Conservation (phyloP, 2,888 invertebrate species). For the Erynnis tages region DNA sequence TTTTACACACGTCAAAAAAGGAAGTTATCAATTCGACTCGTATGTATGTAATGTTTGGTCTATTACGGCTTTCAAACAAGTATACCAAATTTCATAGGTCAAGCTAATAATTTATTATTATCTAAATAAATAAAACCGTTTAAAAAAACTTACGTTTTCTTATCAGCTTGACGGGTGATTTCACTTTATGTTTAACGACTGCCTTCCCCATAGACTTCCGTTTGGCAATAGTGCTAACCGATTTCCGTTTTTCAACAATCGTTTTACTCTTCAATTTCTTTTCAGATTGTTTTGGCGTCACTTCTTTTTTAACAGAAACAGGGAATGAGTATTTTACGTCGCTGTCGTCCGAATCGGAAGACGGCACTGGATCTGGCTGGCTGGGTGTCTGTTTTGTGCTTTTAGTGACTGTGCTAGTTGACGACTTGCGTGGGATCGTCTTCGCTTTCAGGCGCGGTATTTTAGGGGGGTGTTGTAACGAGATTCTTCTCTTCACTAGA, state of each 20-base stretch:
- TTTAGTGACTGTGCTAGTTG: constrained; percentile 37
- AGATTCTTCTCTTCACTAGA: constrained; percentile 60
- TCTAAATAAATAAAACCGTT: neutral
- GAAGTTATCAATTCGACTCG: too few species aligned
- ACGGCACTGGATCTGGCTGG: constrained; percentile 42
- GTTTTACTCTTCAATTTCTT: constrained; percentile 49
- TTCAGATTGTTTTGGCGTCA: constrained; percentile 19
- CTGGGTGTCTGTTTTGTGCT: constrained; percentile 39
- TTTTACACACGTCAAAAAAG: too few species aligned
- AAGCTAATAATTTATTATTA: too few species aligned
- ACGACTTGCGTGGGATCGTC: constrained; percentile 44
- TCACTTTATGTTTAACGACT: constrained; percentile 47
- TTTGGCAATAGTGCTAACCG: constrained; percentile 59
- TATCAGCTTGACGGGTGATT: constrained; percentile 47
- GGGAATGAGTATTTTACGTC: constrained; percentile 75
- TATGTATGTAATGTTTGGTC: too few species aligned
- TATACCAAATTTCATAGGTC: too few species aligned
- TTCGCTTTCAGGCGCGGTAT: constrained; percentile 62
- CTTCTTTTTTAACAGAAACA: constrained; percentile 35
- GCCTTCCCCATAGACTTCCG: constrained; percentile 60
- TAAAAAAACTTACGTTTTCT: constrained; percentile 65
- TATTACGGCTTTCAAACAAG: neutral
- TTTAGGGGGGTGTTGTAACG: constrained; percentile 67
- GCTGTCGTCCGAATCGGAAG: constrained; percentile 70
- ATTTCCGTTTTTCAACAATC: constrained; percentile 56